Percentiles rank a stretch among this genome's conserved stretches.
Conservation (phyloP, 1,140 invertebrate genomes). For the Anastrepha ludens region DNA sequence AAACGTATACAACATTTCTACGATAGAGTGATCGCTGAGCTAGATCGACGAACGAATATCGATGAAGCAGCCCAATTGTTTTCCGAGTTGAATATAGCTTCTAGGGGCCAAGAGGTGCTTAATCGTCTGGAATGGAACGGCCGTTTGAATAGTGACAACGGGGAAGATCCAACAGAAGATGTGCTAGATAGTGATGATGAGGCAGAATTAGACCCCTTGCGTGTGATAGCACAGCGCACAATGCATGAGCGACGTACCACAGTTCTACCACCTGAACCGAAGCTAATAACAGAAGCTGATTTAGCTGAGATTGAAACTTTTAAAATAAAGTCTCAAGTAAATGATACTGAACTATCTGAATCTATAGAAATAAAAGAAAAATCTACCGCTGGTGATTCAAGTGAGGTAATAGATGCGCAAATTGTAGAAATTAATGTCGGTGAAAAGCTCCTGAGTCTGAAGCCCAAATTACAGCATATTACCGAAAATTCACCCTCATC, state of each 20-base stretch:
- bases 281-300: constrained; percentile 79
- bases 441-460: constrained; percentile 58
- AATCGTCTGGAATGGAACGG: constrained; percentile 82
- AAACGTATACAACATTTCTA: constrained; percentile 78
- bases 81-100: constrained; percentile 78
- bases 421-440: constrained; percentile 63
- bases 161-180: constrained; percentile 65
- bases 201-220: constrained; percentile 79
- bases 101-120: constrained; percentile 76
- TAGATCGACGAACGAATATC: constrained; percentile 77
- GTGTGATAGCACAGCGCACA: constrained; percentile 80
- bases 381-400: not conserved
- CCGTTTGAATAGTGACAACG: constrained; percentile 66
- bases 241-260: constrained; percentile 78
- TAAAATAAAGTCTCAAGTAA: constrained; percentile 61
- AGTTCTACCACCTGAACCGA: constrained; percentile 76
- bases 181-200: constrained; percentile 81
- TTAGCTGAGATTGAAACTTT: constrained; percentile 77
- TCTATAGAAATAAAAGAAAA: constrained; percentile 55
- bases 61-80: constrained; percentile 78
- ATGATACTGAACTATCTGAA: constrained; percentile 4
- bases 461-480: constrained; percentile 45
- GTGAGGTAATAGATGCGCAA: constrained; percentile 58
- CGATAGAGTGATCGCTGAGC: constrained; percentile 77
- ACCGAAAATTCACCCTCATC: constrained; percentile 29